Evolutionary conservation across 2,113 vertebrate genomes (phyloP).

Genomic region (Octodon degus): DNA sequence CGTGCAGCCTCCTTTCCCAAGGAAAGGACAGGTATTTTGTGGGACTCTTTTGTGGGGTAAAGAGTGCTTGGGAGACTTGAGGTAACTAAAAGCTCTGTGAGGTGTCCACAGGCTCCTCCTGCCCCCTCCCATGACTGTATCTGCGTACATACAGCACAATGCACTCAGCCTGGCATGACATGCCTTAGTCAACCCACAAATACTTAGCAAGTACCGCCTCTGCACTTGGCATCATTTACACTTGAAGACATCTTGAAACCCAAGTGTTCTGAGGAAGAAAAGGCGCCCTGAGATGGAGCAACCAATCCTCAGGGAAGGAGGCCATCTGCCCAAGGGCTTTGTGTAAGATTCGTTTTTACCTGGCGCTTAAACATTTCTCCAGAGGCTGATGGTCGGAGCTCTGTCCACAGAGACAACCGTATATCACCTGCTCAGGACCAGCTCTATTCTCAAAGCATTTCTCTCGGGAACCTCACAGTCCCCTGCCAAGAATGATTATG

Average conservation of each 20-base stretch:
- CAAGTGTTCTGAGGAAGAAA: not conserved
- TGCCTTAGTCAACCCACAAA: not conserved
- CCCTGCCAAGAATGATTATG: not conserved
- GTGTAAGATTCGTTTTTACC: not conserved
- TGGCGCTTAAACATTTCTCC: not conserved
- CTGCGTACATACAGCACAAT: not conserved
- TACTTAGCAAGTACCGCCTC: fast-evolving
- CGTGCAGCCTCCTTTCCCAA: not conserved
- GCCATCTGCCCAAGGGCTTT: not conserved
- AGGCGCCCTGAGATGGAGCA: not conserved
- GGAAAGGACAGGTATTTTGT: not conserved
- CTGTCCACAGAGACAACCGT: not conserved
- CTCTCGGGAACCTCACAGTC: not conserved
- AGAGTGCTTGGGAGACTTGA: not conserved
- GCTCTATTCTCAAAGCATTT: not conserved
- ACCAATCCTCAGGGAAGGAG: not conserved
- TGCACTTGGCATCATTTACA: not conserved
- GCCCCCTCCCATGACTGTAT: not conserved
- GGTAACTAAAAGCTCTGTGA: slow-evolving; percentile 20
- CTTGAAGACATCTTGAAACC: not conserved
- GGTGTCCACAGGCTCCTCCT: not conserved
- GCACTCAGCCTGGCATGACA: not conserved
- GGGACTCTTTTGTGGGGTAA: not conserved
- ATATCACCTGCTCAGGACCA: not conserved
- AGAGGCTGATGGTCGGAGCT: not conserved